Percentiles rank a stretch among this genome's conserved stretches.
Conservation (phyloP, 1,140 invertebrate species). For the Drosophila sturtevanti region DNA sequence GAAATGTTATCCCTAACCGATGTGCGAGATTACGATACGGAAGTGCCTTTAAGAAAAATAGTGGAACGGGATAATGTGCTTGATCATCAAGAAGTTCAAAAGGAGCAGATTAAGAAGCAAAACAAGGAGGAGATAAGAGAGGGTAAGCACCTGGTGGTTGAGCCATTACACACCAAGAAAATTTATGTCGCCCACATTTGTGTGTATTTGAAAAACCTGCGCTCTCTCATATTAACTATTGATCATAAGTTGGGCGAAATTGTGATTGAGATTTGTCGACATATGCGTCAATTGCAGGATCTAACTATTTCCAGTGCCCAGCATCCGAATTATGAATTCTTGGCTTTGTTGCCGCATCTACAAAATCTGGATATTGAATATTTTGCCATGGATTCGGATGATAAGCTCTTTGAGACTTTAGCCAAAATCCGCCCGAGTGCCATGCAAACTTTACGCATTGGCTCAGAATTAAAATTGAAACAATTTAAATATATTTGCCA, state of each 20-base stretch:
- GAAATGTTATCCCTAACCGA: neutral
- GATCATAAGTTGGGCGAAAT: neutral
- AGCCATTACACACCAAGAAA: neutral
- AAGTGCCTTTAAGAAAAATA: neutral
- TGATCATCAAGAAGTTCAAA: neutral
- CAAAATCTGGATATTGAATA: conserved; percentile 19
- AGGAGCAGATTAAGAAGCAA: neutral
- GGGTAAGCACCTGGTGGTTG: neutral
- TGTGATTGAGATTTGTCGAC: conserved; percentile 15
- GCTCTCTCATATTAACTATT: conserved; percentile 2
- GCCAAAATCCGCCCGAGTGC: neutral
- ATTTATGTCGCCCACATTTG: conserved; percentile 8
- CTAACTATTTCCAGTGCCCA: conserved; percentile 11
- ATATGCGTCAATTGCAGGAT: conserved; percentile 14
- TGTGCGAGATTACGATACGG: neutral
- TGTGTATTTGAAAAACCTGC: conserved; percentile 16
- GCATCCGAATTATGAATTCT: conserved; percentile 24
- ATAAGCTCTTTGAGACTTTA: conserved; percentile 21
- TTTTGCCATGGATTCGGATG: neutral
- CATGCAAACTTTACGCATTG: conserved; percentile 17
- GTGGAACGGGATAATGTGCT: neutral
- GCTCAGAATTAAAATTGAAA: neutral
- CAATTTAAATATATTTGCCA: neutral
- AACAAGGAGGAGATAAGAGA: neutral
- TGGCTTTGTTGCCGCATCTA: conserved; percentile 5